Evolutionary conservation across 2,888 invertebrate genomes (phyloP).

Genomic region (Thereva unica): DNA sequence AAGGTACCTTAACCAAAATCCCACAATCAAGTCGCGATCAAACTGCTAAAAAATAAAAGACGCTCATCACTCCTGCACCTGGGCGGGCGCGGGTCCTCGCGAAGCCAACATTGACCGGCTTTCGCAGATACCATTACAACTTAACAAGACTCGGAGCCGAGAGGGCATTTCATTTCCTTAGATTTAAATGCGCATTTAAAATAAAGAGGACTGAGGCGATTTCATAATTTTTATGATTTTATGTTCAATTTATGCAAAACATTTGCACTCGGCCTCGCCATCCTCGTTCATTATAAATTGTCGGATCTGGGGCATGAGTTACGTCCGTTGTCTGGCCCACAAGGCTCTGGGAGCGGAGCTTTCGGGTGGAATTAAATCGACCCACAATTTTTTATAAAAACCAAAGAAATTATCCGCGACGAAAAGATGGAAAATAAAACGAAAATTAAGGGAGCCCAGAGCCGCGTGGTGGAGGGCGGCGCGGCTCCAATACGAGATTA

Average conservation of each 20-base stretch:
- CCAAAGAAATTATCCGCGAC: conserved; percentile 23
- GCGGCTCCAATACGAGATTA: conserved; percentile 17
- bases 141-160: conserved; percentile 17
- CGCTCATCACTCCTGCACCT: no score
- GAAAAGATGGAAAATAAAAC: conserved; percentile 16
- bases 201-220: conserved; percentile 31
- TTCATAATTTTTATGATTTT: conserved; percentile 37
- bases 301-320: conserved; percentile 12
- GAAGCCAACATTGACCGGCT: conserved; percentile 1
- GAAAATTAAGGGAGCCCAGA: conserved; percentile 4
- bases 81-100: no score
- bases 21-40: no score
- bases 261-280: conserved; percentile 24
- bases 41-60: no score
- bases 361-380: conserved; percentile 5
- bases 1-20: no score
- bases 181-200: conserved; percentile 37
- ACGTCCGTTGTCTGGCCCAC: neutral
- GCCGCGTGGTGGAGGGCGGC: no score
- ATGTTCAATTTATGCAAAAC: conserved; percentile 37
- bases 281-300: conserved; percentile 15
- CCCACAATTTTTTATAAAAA: conserved; percentile 33
- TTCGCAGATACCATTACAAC: conserved; percentile 24
- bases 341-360: conserved; percentile 10
- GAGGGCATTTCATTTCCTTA: conserved; percentile 22